Evolutionary conservation across 2,888 invertebrate species (phyloP).

Genomic region (Artemia sinica): DNA sequence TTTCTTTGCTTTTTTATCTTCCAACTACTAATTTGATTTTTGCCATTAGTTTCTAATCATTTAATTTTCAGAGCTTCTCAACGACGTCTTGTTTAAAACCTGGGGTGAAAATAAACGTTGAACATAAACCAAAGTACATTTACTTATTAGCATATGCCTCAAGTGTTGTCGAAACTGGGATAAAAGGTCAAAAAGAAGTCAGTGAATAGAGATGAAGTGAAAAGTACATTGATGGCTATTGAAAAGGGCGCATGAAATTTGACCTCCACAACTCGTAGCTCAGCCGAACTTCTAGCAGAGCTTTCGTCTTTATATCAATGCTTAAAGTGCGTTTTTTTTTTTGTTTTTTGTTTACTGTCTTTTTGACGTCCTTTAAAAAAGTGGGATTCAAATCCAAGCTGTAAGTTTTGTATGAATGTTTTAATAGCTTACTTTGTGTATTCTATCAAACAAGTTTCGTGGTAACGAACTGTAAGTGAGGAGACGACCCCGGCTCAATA

Average conservation of each 20-base stretch:
- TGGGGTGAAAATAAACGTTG: constrained; percentile 82
- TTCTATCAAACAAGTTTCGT: too few relatives aligned
- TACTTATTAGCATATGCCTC: constrained; percentile 83
- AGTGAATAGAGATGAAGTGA: constrained; percentile 73
- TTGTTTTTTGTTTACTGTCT: constrained; percentile 12
- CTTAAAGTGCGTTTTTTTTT: constrained; percentile 44
- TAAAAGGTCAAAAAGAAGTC: constrained; percentile 36
- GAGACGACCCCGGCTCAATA: too few relatives aligned
- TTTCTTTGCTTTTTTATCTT: too few relatives aligned
- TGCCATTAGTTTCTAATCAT: too few relatives aligned
- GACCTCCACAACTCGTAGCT: constrained; percentile 75
- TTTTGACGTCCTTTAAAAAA: background rate
- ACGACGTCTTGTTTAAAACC: constrained; percentile 86
- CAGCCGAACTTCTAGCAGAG: constrained; percentile 81
- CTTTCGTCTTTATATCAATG: constrained; percentile 74
- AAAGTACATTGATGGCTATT: constrained; percentile 70
- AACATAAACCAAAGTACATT: constrained; percentile 92
- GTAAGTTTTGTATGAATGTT: background rate
- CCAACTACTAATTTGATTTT: too few relatives aligned
- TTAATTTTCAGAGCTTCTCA: constrained; percentile 52
- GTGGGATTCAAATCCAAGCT: background rate
- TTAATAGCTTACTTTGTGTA: too few relatives aligned
- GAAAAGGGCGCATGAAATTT: constrained; percentile 81
- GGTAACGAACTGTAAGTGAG: too few relatives aligned
- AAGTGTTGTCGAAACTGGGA: constrained; percentile 67